Evolutionary conservation across 2,797 vertebrate genomes (phyloP), one percentile per base, ranked within the genome.

Genomic region (Pteropus rufus): DNA sequence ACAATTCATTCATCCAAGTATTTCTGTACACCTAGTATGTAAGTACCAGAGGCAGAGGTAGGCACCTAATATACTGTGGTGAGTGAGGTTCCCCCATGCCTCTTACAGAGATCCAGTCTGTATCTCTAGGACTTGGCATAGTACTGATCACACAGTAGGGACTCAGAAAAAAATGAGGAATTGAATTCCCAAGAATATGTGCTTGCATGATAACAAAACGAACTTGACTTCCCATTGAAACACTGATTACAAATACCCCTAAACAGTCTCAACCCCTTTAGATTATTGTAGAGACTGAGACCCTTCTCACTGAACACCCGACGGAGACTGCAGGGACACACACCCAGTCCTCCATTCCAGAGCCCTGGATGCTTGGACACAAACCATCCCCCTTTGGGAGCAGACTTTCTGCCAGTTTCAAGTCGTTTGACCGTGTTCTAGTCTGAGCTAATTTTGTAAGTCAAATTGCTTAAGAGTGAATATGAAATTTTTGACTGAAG

Each of bases 381-480:
- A 94, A 94, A 70, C 41, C 65, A 64, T 44, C 52, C 62, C 29
- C 72, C 41, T 19, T 5, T 62, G 91, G 94, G 16, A 93, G 64
- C 92, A 96, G 91, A 93, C 49, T 75, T 79, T 92, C 72, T 93
- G 92, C 88, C 88, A 95, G 95, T 97, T 96, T 97, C 18, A 2
- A 95, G 95, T 95, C 49, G 58, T 95, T 93, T 97, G 97, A 93
- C 96, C 94, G 58, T 96, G 92, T 96, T 97, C 96, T 96, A 79
- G 94, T 97, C 92, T 96, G 96, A 96, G 96, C 96, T 97, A 98
- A 97, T 97, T 98, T 98, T 98, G 96, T 94, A 98, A 95, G 95
- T 94, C 91, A 96, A 98, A 97, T 98, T 98, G 97, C 97, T 94
- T 97, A 98, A 98, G 96, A 98, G 91, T 92, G 96, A 97, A 97